Percentiles rank a stretch among this genome's conserved stretches.
These are phyloP conservation scores for Brachionus koreanus DNA, from an alignment of 1,140 invertebrate genomes.

Conservation along the genomic window DNA sequence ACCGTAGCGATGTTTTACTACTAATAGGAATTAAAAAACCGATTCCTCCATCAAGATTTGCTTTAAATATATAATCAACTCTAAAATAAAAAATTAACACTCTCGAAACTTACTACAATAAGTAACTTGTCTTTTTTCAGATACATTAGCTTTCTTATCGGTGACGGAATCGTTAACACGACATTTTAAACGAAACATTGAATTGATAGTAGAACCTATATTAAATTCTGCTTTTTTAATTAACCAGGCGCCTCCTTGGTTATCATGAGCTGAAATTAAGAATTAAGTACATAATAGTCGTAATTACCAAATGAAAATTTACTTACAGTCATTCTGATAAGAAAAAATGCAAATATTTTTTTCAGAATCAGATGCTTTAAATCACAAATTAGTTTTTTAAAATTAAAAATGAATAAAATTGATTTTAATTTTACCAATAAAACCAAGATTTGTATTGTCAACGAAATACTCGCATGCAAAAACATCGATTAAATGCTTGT, in stretches of 20 bases:
- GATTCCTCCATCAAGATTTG: conserved; percentile 85
- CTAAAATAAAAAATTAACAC: not conserved
- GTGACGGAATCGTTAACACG: not conserved
- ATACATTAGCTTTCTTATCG: not conserved
- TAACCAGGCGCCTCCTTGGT: conserved; percentile 83
- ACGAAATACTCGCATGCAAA: conserved; percentile 88
- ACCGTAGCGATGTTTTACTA: conserved; percentile 84
- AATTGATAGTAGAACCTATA: conserved; percentile 67
- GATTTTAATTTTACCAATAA: conserved; percentile 56
- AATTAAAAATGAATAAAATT: conserved; percentile 19
- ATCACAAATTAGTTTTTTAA: conserved; percentile 25
- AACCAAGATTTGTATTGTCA: conserved; percentile 81
- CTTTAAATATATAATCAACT: conserved; percentile 48
- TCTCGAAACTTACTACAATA: conserved; percentile 16
- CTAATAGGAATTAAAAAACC: conserved; percentile 85
- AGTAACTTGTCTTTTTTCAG: conserved; percentile 3
- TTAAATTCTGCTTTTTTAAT: conserved; percentile 90
- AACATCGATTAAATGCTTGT: conserved; percentile 73
- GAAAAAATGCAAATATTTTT: conserved; percentile 86
- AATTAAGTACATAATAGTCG: too few relatives aligned
- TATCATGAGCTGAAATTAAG: conserved; percentile 80
- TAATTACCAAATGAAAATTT: too few relatives aligned
- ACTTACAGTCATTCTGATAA: conserved; percentile 75
- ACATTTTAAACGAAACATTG: conserved; percentile 34
- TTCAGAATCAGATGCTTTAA: conserved; percentile 75